Conservation (phyloP, 1,140 invertebrate species). For the Batillaria attramentaria region DNA sequence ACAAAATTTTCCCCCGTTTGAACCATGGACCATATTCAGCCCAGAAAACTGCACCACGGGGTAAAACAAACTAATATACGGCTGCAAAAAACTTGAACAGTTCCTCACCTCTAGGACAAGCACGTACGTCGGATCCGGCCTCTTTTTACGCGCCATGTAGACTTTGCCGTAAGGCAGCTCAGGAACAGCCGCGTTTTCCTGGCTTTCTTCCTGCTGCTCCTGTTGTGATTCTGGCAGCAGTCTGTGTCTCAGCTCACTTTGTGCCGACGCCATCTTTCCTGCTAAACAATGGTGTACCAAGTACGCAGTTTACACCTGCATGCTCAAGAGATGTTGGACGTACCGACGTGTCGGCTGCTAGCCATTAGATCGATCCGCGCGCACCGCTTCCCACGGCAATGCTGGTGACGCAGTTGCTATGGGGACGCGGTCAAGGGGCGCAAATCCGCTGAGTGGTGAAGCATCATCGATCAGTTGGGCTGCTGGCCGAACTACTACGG, state of each 20-base stretch:
- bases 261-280: background rate
- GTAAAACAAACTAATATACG: background rate
- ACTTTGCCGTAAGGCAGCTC: conserved; percentile 74
- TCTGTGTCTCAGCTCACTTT: conserved; percentile 22
- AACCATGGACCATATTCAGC: background rate
- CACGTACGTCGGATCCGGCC: conserved; percentile 68
- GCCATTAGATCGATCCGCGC: background rate
- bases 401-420: conserved; percentile 25
- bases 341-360: background rate
- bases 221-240: conserved; percentile 26
- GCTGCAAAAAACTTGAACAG: background rate
- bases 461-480: no score
- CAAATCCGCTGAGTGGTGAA: no score
- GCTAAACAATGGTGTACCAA: background rate
- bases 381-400: background rate
- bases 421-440: conserved; percentile 6
- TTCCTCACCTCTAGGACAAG: conserved; percentile 65
- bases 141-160: conserved; percentile 72
- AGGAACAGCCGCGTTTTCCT: conserved; percentile 69
- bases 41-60: no score
- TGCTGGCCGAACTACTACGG: no score
- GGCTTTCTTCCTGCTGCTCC: conserved; percentile 36
- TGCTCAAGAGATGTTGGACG: background rate
- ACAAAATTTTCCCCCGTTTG: background rate
- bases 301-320: background rate